Conservation (phyloP, 1,140 invertebrate species). For the Aphidius ervi region DNA sequence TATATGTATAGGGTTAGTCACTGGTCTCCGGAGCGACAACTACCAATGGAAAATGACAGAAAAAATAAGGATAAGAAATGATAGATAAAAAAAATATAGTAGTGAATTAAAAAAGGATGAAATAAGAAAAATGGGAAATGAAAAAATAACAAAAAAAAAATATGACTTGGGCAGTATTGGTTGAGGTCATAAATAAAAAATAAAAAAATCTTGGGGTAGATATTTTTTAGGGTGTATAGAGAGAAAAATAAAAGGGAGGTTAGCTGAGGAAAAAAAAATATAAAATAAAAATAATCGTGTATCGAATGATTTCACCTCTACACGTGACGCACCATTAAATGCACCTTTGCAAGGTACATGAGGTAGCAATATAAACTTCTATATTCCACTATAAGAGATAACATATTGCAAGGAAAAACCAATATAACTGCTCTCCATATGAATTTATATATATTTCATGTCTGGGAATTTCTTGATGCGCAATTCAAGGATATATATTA, state of each 20-base stretch:
- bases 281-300: conserved; percentile 30
- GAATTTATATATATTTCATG: conserved; percentile 6
- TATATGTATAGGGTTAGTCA: too few species aligned
- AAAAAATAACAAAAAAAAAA: background rate
- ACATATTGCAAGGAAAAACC: background rate
- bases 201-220: conserved; percentile 19
- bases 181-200: conserved; percentile 30
- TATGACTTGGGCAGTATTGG: conserved; percentile 5
- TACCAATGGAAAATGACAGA: too few species aligned
- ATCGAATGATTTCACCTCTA: conserved; percentile 37
- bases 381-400: background rate
- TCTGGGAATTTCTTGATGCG: conserved; percentile 1
- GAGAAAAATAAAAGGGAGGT: conserved; percentile 1
- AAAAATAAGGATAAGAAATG: background rate
- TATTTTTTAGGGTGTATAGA: conserved; percentile 8
- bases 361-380: conserved; percentile 35
- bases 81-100: background rate
- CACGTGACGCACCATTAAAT: conserved; percentile 36
- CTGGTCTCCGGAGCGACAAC: too few species aligned
- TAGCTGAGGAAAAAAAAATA: background rate
- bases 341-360: conserved; percentile 39
- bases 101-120: background rate
- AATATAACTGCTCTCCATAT: background rate
- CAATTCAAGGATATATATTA: background rate
- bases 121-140: conserved; percentile 10